Conservation (phyloP, 1,140 invertebrate genomes). For the Drosophila bocqueti region DNA sequence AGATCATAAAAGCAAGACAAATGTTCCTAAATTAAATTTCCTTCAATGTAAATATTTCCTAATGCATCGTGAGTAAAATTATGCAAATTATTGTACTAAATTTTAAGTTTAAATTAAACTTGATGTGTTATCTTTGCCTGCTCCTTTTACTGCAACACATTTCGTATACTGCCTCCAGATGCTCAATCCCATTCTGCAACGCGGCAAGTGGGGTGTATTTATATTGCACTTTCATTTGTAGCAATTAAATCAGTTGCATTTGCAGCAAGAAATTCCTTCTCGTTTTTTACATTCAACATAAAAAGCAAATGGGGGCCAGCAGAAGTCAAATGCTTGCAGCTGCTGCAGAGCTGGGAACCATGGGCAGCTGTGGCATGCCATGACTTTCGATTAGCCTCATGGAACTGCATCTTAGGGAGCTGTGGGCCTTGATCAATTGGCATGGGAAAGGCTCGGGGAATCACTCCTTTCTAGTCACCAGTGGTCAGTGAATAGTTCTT, state of each 20-base stretch:
- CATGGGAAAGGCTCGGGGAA: constrained; percentile 63
- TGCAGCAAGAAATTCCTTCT: constrained; percentile 29
- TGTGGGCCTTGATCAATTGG: constrained; percentile 71
- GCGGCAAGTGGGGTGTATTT: constrained; percentile 18
- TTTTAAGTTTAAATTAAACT: background rate
- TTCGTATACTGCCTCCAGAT: constrained; percentile 7
- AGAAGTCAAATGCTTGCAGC: constrained; percentile 75
- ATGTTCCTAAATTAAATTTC: too few species aligned
- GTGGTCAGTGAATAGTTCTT: constrained; percentile 28
- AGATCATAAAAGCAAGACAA: background rate
- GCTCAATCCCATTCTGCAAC: constrained; percentile 5
- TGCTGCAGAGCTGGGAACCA: constrained; percentile 26
- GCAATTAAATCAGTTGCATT: constrained; percentile 65
- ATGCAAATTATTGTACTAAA: background rate
- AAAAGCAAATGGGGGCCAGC: constrained; percentile 58
- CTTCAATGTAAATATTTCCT: too few species aligned
- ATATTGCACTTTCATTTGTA: constrained; percentile 26
- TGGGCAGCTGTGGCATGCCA: constrained; percentile 55
- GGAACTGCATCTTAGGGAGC: constrained; percentile 3
- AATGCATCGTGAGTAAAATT: too few species aligned
- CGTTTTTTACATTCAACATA: constrained; percentile 71
- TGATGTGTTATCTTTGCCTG: background rate
- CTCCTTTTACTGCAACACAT: constrained; percentile 8
- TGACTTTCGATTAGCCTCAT: constrained; percentile 49
- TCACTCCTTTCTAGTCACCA: constrained; percentile 2